Base-by-base conservation (phyloP, 2,888 invertebrate species). In the Hypomecis atomaria region DNA sequence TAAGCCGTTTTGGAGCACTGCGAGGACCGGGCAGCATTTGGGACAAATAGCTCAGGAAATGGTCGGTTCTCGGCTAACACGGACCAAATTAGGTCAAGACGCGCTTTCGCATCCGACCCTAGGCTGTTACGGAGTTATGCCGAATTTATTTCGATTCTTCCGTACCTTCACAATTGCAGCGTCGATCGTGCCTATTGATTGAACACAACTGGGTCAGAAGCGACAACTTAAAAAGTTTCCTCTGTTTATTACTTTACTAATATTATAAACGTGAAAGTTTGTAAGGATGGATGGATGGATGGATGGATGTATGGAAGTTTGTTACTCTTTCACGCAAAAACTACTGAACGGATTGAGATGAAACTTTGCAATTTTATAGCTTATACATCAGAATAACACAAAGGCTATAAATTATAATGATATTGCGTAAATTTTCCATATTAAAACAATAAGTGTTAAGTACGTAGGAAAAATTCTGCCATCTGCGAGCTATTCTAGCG, bases 71-170 rank as follows among this genome's bases (percentile, higher is more conserved):
- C 72, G 76, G 73, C 76, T 75, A 77, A 78, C 78, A 75, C 77
- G 76, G 67, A 73, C 72, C 75, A 79, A 87, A 86, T 86, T 86
- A 82, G 87, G 86, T 87, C 86, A 86, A 86, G 84, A 82, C 76
- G 80, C 72, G 75, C 66, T 71, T 68, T 71, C 78, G 73, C 73
- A 79, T 75, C 80, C 65, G 59, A 56, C 65, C 60, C 52, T 74
- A 76, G 69, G 77, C 78, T 81, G 78, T 82, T 76, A 76, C 69
- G 72, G 71, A 79, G 80, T 82, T 81, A 82, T 78, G 62, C 65
- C 69, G 66, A 79, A 73, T 78, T 79, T 78, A 71, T 81, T 83
- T 81, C 69, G 75, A 82, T 80, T 79, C 77, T 54, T 59, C 54
- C 47, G 7, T 42, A 53, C 52, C 48, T 53, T 57, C 49, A 23